These are phyloP conservation scores for Drosophila suzukii DNA, from an alignment of 1,140 invertebrate genomes.

Conservation along the genomic window DNA sequence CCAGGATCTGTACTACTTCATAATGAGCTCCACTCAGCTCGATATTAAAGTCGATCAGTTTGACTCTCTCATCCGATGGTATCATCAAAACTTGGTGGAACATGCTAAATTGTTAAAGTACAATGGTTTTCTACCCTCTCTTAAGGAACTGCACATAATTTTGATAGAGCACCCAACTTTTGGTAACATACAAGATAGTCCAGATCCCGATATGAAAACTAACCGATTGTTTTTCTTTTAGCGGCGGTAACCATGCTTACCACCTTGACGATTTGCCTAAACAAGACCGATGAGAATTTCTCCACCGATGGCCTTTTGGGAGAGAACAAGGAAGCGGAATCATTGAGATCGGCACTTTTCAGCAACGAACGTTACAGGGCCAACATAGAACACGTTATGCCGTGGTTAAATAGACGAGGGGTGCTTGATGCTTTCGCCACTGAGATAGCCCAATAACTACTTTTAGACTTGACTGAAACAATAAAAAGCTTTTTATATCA, in stretches of 20 bases:
- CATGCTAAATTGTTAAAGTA: slow-evolving; percentile 42
- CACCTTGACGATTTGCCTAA: slow-evolving; percentile 38
- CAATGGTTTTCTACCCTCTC: slow-evolving; percentile 32
- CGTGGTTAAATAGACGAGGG: slow-evolving; percentile 51
- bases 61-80: slow-evolving; percentile 57
- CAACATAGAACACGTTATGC: slow-evolving; percentile 48
- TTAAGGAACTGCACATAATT: slow-evolving; percentile 47
- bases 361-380: slow-evolving; percentile 48
- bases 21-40: slow-evolving; percentile 44
- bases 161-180: slow-evolving; percentile 35
- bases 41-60: slow-evolving; percentile 55
- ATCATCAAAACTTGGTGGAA: slow-evolving; percentile 49
- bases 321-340: neutral
- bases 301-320: slow-evolving; percentile 11
- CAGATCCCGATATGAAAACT: neutral
- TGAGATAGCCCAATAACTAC: neutral
- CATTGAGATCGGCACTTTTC: neutral
- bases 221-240: slow-evolving; percentile 3
- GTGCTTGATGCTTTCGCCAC: slow-evolving; percentile 17
- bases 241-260: slow-evolving; percentile 20
- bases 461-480: neutral
- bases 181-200: slow-evolving; percentile 9
- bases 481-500: slow-evolving; percentile 7
- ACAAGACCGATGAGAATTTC: slow-evolving; percentile 30
- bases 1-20: slow-evolving; percentile 54